phyloP scores from a whole-genome alignment of 2,888 invertebrate genomes.

The Ennomos quercinarius region DNA sequence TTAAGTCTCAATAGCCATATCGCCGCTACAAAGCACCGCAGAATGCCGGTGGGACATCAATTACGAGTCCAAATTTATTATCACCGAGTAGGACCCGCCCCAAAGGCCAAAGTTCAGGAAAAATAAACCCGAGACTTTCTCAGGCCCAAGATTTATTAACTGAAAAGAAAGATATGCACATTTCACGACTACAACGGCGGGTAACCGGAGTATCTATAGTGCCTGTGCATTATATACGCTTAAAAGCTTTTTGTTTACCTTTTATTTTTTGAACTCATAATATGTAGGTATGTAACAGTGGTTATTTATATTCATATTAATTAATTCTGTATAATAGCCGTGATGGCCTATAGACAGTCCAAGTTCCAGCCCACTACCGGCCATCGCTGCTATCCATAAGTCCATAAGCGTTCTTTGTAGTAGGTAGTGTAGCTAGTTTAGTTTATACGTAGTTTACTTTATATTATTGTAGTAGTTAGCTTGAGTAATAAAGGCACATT shows the following conservation, averaged over 20 bases:
- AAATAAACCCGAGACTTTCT: conserved; percentile 29
- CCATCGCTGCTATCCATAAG: too few species aligned
- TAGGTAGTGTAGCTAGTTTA: too few species aligned
- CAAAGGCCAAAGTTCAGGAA: conserved; percentile 31
- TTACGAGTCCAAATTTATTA: conserved; percentile 32
- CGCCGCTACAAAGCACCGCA: conserved; percentile 4
- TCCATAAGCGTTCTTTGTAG: too few species aligned
- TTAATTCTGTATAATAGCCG: too few species aligned
- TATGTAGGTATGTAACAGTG: background rate
- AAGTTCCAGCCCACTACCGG: too few species aligned
- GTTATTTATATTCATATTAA: too few species aligned
- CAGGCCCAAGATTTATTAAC: conserved; percentile 33
- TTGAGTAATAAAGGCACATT: too few species aligned
- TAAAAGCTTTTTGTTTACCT: too few species aligned
- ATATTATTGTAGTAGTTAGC: too few species aligned
- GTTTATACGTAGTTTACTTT: too few species aligned
- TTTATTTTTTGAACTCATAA: too few species aligned
- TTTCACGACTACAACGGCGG: background rate
- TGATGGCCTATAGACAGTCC: too few species aligned
- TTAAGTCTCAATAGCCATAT: conserved; percentile 1
- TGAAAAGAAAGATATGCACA: conserved; percentile 22
- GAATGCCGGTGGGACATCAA: conserved; percentile 23
- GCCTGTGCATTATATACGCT: background rate
- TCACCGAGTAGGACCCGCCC: conserved; percentile 17
- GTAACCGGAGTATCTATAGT: background rate